Conservation (phyloP, 2,888 invertebrate species). For the Drosophila paranaensis region DNA sequence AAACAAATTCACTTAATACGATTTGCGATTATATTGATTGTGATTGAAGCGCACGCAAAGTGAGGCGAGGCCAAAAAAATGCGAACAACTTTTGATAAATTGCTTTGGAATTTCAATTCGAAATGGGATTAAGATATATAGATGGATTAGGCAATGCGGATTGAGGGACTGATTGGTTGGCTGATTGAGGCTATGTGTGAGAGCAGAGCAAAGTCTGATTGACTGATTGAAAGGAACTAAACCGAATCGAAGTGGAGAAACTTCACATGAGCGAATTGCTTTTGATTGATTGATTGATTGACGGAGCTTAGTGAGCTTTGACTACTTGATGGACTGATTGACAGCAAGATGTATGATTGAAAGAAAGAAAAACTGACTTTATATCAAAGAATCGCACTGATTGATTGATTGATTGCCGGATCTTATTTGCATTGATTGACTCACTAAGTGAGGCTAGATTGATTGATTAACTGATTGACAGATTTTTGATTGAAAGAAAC, state of each 20-base stretch:
- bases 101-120: background rate
- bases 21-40: conserved; percentile 52
- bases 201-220: too few relatives aligned
- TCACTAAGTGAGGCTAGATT: too few relatives aligned
- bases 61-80: background rate
- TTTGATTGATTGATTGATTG: background rate
- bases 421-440: too few relatives aligned
- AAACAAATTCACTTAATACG: conserved; percentile 54
- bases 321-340: background rate
- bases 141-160: too few relatives aligned
- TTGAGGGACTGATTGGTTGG: background rate
- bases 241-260: background rate
- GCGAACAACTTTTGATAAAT: background rate
- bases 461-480: too few relatives aligned
- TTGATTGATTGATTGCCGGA: background rate
- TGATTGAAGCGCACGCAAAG: conserved; percentile 22
- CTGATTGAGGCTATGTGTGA: too few relatives aligned
- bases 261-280: too few relatives aligned
- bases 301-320: background rate
- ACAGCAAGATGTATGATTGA: background rate
- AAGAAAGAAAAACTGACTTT: background rate
- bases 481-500: too few relatives aligned
- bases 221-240: too few relatives aligned
- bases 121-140: background rate
- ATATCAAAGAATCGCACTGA: background rate